Conservation (phyloP, 2,888 invertebrate genomes). For the Lasioglossum vierecki region DNA sequence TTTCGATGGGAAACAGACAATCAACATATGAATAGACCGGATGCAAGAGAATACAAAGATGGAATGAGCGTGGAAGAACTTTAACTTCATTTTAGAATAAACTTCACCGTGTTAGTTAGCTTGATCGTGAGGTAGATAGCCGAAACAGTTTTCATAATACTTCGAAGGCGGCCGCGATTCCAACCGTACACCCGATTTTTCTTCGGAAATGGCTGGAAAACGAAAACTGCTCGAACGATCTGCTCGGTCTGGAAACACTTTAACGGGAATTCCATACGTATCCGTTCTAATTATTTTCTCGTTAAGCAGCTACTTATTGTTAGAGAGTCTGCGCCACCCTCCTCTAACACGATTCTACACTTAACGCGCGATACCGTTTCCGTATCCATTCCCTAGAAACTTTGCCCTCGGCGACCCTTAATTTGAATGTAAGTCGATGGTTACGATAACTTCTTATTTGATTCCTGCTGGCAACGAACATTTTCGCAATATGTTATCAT, state of each 20-base stretch:
- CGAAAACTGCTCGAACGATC: not conserved
- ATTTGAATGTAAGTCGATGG: constrained; percentile 10
- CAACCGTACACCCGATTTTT: not conserved
- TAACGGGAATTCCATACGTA: constrained; percentile 3
- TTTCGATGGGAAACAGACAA: constrained; percentile 20
- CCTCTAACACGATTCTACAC: not conserved
- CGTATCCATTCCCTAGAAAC: not conserved
- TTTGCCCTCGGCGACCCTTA: not conserved
- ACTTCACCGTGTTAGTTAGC: constrained; percentile 18
- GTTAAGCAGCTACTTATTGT: constrained; percentile 7
- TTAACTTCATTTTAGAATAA: constrained; percentile 23
- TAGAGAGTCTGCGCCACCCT: not conserved
- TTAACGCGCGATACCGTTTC: not conserved
- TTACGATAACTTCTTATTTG: not conserved
- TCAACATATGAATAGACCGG: not conserved
- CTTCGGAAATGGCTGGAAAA: not conserved
- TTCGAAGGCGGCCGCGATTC: not conserved
- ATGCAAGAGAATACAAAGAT: not conserved
- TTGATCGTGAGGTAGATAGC: not conserved
- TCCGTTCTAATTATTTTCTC: constrained; percentile 28
- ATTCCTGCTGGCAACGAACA: not conserved
- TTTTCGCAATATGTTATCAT: not conserved
- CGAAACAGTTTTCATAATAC: not conserved
- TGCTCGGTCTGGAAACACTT: not conserved
- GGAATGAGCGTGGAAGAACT: not conserved